Base-by-base conservation (phyloP, 2,888 invertebrate genomes). In the Dermolepida albohirtum region DNA sequence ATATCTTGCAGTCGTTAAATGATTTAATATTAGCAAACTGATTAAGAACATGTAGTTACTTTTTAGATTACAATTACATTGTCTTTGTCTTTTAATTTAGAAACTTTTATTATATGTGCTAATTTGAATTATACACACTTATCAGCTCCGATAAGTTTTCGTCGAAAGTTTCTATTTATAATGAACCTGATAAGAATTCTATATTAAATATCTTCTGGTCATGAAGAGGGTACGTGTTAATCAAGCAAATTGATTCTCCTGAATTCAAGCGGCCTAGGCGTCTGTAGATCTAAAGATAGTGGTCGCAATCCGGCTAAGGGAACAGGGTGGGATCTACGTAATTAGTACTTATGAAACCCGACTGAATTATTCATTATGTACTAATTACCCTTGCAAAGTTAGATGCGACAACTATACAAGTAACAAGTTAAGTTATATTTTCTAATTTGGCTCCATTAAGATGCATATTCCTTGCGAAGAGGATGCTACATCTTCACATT, bases 271-370 rank as follows among this genome's bases (percentile, higher is more conserved):
- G 54, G 67, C 27, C 54, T 66, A 67, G 70, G 68, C 70, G 68
- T 68, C 66, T 65, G 70, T 63, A 72, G 70, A 73, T 73, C 68
- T 70, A 57, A 62, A 67, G 67, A 70, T 64, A 66, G 66, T 57
- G 62, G 65, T 70, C 54, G 64, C 64, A 66, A 54, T 63, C 71
- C 70, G 41, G 62, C 62, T 67, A 64, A 55, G 68, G 66, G 54
- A 43, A 59, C 71, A 64, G 68, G 70, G 67, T 64, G 70, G 65
- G 67, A 67, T 69, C 69, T 54, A 47, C 47, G 72, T 75, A 78
- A 79, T 79, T 79, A 79, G 78, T 79, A 79, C 78, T 79, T 79
- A 79, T 78, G 77, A 78, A 77, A 74, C 75, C 75, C 71, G 68
- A 69, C 74, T 73, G 78, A 79, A 78, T 79, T 78, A 79, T 79